Base-by-base conservation (phyloP, 2,888 invertebrate genomes). In the Galerucella nymphaeae region DNA sequence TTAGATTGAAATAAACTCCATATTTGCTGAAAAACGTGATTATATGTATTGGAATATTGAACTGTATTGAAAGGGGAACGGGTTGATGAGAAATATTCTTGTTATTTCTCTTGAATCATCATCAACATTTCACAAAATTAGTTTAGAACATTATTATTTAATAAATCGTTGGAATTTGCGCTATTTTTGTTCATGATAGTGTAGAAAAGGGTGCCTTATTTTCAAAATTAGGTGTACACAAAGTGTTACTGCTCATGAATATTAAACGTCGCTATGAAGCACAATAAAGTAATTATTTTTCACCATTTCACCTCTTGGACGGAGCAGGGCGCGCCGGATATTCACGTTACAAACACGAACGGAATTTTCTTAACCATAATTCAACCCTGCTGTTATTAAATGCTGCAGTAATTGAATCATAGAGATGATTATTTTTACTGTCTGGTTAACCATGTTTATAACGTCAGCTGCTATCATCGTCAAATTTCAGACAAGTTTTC, bases 241-340 rank as follows among this genome's bases (percentile, higher is more conserved):
- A 69, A 70, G 67, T 70, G 73, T 70, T 69, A 64, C 67, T 42
- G 67, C 59, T 73, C 73, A 70, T 73, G 70, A 73, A 73, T 73
- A 73, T 64, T 70, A 70, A 73, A 67, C 63, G 18, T 66, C 59
- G 67, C 64, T 59, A 66, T 63, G 55, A 62, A 66, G 70, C 64
- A 73, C 67, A 73, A 73, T 73, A 73, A 73, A 70, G 73, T 73
- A 73, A 70, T 73, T 73, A 73, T 73, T 73, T 73, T 73, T 72
- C 58, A 58, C 63, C 64, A 68, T 62, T 63, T 68, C 68, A 58
- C 72, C 72, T 67, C 66, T 59, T 55, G 63, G 53, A 70, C 69
- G 69, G 62, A 41, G 42, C 42, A 70, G 2, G 4, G 55, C 69
- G 69, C 55, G 63, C 30, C 67, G 73, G 71, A 73, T 73, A 73